Percentiles rank a stretch among this genome's conserved stretches.
Conservation (phyloP, 1,140 invertebrate species). For the Solenopsis fugax region DNA sequence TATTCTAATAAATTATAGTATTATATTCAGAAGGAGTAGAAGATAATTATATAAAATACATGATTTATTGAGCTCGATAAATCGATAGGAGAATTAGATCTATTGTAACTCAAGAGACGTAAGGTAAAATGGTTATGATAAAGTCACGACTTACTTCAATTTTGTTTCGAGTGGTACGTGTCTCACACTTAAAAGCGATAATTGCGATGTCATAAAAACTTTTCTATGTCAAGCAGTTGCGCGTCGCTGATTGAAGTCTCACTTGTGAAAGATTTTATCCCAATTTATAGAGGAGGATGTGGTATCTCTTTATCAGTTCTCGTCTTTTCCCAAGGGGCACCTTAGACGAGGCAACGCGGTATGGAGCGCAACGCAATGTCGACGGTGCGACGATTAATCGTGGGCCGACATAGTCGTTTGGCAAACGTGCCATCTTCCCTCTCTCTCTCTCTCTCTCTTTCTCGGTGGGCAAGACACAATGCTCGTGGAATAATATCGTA, state of each 20-base stretch:
- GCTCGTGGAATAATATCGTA: conserved; percentile 73
- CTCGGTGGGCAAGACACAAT: conserved; percentile 65
- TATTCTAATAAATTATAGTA: background rate
- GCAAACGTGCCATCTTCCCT: conserved; percentile 52
- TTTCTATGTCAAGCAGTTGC: background rate
- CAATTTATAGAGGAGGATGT: background rate
- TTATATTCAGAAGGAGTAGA: background rate
- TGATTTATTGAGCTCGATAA: background rate
- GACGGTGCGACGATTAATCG: conserved; percentile 62
- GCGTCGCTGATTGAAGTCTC: background rate
- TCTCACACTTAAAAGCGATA: background rate
- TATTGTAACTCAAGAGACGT: background rate
- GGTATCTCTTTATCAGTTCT: conserved; percentile 32
- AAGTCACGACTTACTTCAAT: background rate
- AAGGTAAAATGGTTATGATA: background rate
- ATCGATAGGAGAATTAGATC: background rate
- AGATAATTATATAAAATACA: background rate
- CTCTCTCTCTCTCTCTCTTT: conserved; percentile 19
- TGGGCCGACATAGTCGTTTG: conserved; percentile 57
- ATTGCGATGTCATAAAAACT: background rate
- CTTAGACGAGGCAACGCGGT: conserved; percentile 17
- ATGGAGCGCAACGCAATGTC: conserved; percentile 55
- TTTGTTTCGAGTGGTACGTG: background rate
- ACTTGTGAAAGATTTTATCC: background rate
- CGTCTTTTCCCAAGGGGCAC: background rate